These are phyloP conservation scores for Phocides pigmalion DNA, from an alignment of 1,140 invertebrate species.

Conservation along the genomic window DNA sequence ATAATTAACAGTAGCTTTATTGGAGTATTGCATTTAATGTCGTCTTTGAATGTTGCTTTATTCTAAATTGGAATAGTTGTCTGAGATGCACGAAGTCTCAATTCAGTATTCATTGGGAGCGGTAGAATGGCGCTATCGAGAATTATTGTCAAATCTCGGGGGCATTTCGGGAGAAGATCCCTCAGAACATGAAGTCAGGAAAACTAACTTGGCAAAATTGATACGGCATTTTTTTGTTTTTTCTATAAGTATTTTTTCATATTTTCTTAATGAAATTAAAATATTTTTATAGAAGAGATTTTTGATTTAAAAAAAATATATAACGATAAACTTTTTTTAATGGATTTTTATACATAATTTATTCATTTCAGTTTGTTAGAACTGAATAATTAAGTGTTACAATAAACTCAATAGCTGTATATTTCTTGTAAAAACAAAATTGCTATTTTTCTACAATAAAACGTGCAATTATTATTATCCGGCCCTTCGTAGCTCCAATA, in stretches of 20 bases:
- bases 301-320: too few species aligned
- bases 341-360: too few species aligned
- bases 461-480: background rate
- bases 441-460: too few species aligned
- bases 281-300: too few species aligned
- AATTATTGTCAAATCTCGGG: conserved; percentile 78
- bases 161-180: conserved; percentile 56
- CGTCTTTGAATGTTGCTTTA: conserved; percentile 57
- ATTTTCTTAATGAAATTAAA: too few species aligned
- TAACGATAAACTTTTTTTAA: too few species aligned
- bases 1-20: conserved; percentile 15
- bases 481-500: conserved; percentile 29
- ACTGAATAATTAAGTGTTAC: too few species aligned
- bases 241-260: too few species aligned
- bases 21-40: conserved; percentile 42
- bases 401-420: too few species aligned
- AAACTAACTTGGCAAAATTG: conserved; percentile 18
- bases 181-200: conserved; percentile 38
- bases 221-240: background rate
- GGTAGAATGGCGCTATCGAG: conserved; percentile 70
- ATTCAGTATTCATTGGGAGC: conserved; percentile 75
- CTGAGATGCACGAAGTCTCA: conserved; percentile 60
- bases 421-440: too few species aligned
- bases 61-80: conserved; percentile 78
- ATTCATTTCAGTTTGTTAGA: too few species aligned